phyloP scores from a whole-genome alignment of 2,113 vertebrate species.

The Megaceryle torquata region DNA sequence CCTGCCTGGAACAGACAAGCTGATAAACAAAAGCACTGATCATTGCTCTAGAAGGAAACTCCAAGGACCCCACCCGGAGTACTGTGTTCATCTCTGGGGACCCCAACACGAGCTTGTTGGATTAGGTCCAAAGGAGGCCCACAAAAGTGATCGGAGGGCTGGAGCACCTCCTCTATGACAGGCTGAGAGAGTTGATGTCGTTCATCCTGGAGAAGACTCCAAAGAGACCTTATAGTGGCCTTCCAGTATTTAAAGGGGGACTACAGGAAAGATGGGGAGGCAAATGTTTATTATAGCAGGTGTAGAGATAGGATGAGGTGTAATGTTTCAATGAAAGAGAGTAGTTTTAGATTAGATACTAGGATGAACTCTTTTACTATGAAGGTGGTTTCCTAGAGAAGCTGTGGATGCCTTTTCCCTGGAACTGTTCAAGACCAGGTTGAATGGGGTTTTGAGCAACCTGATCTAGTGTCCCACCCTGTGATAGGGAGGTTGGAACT shows the following conservation, averaged over 20 bases:
- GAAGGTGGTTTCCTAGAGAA: neutral
- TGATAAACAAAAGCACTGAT: neutral
- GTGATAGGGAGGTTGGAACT: neutral
- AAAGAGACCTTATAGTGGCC: neutral
- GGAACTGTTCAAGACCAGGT: neutral
- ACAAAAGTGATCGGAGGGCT: neutral
- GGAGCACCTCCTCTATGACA: neutral
- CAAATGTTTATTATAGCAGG: no score
- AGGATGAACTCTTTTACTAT: neutral
- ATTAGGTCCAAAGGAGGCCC: neutral
- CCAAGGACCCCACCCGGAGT: neutral
- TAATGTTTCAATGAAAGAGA: neutral
- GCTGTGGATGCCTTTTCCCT: neutral
- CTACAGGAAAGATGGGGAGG: neutral
- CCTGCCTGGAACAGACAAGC: neutral
- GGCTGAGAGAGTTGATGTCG: neutral
- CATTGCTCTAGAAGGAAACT: accelerated
- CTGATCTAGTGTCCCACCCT: neutral
- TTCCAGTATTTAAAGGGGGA: neutral
- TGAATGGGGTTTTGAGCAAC: neutral
- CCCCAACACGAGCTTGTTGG: neutral
- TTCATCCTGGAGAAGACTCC: neutral
- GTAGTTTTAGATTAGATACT: neutral
- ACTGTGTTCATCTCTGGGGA: neutral
- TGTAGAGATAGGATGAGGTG: neutral